These are phyloP conservation scores for Odontocolon sp. DNA, from an alignment of 2,888 invertebrate species.

Conservation along the genomic window DNA sequence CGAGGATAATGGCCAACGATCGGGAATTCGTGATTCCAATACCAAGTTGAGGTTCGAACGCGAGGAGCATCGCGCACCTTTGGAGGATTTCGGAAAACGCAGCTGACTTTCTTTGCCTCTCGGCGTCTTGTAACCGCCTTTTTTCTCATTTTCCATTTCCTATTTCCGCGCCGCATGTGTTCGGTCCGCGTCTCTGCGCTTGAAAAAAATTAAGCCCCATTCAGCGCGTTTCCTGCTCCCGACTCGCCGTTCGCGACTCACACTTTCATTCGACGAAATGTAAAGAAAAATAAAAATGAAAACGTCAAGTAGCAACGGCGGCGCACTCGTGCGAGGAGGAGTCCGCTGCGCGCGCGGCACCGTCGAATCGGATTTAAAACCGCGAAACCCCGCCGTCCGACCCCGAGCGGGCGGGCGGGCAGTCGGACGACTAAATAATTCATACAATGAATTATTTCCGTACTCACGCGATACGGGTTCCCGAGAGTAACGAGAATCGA, in stretches of 20 bases:
- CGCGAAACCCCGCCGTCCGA: slow-evolving; percentile 56
- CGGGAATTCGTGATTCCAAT: slow-evolving; percentile 60
- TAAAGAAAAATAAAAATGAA: too few species aligned
- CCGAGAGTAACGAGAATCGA: slow-evolving; percentile 70
- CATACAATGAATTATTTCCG: slow-evolving; percentile 76
- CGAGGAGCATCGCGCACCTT: slow-evolving; percentile 37
- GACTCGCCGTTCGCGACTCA: slow-evolving; percentile 31
- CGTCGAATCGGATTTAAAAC: slow-evolving; percentile 73
- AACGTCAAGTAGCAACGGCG: too few species aligned
- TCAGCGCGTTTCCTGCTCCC: slow-evolving; percentile 54
- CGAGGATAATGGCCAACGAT: slow-evolving; percentile 63
- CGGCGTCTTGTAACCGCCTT: slow-evolving; percentile 15
- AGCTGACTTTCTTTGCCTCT: slow-evolving; percentile 19
- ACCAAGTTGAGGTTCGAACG: slow-evolving; percentile 56
- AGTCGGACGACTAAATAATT: slow-evolving; percentile 77
- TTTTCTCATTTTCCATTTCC: slow-evolving; percentile 23
- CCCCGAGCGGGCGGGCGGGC: slow-evolving; percentile 54
- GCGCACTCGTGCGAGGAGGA: too few species aligned
- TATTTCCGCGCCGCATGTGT: slow-evolving; percentile 52
- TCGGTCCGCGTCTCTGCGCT: slow-evolving; percentile 52
- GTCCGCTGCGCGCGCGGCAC: too few species aligned
- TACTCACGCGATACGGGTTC: slow-evolving; percentile 60
- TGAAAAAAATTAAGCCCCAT: slow-evolving; percentile 69
- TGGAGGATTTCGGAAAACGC: slow-evolving; percentile 48
- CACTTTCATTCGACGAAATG: slow-evolving; percentile 33